phyloP scores from a whole-genome alignment of 2,113 vertebrate species.

The Paramormyrops kingsleyae region DNA sequence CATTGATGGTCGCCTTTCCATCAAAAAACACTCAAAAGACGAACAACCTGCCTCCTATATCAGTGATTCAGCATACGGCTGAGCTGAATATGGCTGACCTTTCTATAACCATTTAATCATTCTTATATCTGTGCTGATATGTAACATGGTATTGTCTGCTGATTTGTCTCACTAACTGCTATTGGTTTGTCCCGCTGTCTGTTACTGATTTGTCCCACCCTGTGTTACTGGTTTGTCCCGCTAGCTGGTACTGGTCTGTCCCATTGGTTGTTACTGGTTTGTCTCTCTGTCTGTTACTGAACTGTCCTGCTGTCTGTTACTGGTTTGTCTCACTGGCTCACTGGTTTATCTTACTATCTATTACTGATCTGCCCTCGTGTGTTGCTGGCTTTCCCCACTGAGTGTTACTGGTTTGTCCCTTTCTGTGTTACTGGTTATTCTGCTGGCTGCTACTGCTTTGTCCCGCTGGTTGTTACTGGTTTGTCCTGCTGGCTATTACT shows the following conservation, averaged over 20 bases:
- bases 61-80: background rate
- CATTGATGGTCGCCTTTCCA: background rate
- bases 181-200: background rate
- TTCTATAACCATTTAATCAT: background rate
- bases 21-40: background rate
- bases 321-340: background rate
- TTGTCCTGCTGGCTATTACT: background rate
- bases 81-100: background rate
- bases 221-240: background rate
- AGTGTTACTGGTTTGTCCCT: background rate
- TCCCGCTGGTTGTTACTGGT: background rate
- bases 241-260: background rate
- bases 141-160: background rate
- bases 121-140: background rate
- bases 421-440: background rate
- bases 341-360: background rate
- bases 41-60: background rate
- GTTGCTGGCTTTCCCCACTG: background rate
- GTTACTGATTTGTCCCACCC: background rate
- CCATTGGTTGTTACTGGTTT: background rate
- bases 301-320: background rate
- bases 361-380: background rate
- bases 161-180: background rate
- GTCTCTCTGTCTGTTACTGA: background rate
- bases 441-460: background rate